These are phyloP conservation scores for Watsonalla cultraria DNA, from an alignment of 2,888 invertebrate species.

Conservation along the genomic window DNA sequence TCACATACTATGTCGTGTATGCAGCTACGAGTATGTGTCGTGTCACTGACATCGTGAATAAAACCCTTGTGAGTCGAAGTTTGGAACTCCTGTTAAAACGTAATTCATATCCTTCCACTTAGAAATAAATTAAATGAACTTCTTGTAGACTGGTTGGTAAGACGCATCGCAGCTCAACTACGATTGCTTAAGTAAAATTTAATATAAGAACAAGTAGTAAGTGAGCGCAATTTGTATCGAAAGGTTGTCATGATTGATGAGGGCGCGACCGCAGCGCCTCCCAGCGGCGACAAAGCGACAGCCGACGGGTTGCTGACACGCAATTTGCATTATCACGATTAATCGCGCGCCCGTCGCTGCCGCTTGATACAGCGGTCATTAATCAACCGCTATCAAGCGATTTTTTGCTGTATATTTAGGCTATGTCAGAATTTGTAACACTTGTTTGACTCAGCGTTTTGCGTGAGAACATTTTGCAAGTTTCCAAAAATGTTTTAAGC, in stretches of 20 bases:
- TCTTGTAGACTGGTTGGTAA: too few relatives aligned
- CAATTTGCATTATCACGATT: slow-evolving; percentile 50
- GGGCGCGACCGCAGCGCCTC: slow-evolving; percentile 22
- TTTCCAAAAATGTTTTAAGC: too few relatives aligned
- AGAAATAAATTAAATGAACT: too few relatives aligned
- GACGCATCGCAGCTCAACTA: not conserved
- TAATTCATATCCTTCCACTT: too few relatives aligned
- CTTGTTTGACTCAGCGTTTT: not conserved
- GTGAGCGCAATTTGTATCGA: slow-evolving; percentile 22
- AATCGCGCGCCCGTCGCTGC: slow-evolving; percentile 32
- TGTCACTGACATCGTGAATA: too few relatives aligned
- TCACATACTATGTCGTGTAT: too few relatives aligned
- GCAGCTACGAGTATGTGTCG: too few relatives aligned
- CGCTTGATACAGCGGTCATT: slow-evolving; percentile 19
- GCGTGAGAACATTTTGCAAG: not conserved
- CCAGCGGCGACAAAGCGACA: slow-evolving; percentile 17
- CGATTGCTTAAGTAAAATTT: not conserved
- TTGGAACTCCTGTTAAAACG: too few relatives aligned
- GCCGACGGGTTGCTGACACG: slow-evolving; percentile 25
- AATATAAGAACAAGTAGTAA: not conserved
- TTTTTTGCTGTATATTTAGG: slow-evolving; percentile 11
- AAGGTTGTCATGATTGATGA: slow-evolving; percentile 35
- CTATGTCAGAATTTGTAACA: not conserved
- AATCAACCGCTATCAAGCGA: slow-evolving; percentile 19
- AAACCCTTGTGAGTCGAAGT: too few relatives aligned